A percentile compares a stretch with the other conserved stretches of the same genome.
phyloP scores from a whole-genome alignment of 2,113 vertebrate species.

The Varanus komodoensis region DNA sequence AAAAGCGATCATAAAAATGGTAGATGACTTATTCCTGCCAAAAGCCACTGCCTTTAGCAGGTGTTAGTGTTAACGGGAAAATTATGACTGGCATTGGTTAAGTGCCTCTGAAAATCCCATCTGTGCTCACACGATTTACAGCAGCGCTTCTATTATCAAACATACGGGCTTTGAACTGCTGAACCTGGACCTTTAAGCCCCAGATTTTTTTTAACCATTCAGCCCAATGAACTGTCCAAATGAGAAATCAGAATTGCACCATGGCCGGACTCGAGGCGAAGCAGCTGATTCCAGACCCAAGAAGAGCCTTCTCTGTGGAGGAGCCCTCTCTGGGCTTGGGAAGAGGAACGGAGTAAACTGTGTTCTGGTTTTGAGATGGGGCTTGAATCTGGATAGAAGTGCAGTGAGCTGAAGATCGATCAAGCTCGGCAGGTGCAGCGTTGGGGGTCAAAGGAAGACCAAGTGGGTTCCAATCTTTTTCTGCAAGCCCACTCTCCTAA shows the following conservation, averaged over 20 bases:
- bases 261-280: not conserved
- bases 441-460: not conserved
- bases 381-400: not conserved
- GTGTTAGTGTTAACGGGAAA: not conserved
- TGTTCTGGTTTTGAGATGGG: not conserved
- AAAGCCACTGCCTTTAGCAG: fast-evolving
- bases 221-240: slow-evolving; percentile 4
- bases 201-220: slow-evolving; percentile 2
- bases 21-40: fast-evolving
- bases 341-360: not conserved
- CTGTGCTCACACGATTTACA: not conserved
- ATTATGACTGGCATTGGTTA: too few species aligned
- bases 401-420: not conserved
- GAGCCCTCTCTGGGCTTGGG: not conserved
- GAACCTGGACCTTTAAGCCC: not conserved
- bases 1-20: fast-evolving
- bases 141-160: fast-evolving
- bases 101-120: slow-evolving; percentile 6
- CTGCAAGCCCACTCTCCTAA: too few species aligned
- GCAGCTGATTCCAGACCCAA: too few species aligned
- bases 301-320: not conserved
- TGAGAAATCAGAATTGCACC: not conserved
- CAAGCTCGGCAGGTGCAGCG: too few species aligned
- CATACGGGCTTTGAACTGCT: not conserved
- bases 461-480: too few species aligned